Percentiles rank a stretch among this genome's conserved stretches.
These are phyloP conservation scores for Stercorarius parasiticus DNA, from an alignment of 2,113 vertebrate species.

Conservation along the genomic window DNA sequence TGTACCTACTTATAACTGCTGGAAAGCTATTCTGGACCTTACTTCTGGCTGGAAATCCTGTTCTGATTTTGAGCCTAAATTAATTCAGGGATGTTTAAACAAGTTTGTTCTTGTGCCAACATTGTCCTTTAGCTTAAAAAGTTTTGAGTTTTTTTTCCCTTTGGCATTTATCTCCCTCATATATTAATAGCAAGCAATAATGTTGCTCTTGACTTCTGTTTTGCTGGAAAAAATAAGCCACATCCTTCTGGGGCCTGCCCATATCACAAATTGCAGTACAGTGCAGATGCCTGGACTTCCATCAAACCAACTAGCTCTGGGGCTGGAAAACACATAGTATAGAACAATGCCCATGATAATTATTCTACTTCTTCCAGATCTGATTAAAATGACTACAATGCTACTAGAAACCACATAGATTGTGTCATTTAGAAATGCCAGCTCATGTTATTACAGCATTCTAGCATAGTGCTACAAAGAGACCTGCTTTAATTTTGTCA, in stretches of 20 bases:
- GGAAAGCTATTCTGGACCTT: not conserved
- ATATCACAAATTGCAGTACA: not conserved
- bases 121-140: not conserved
- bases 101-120: not conserved
- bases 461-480: not conserved
- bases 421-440: slow-evolving; percentile 13
- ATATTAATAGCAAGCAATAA: not conserved
- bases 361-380: not conserved
- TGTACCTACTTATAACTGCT: not conserved
- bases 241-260: not conserved
- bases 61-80: not conserved
- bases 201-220: not conserved
- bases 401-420: not conserved
- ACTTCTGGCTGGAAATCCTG: not conserved
- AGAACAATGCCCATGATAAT: not conserved
- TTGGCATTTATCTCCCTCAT: not conserved
- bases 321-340: not conserved
- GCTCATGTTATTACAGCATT: not conserved
- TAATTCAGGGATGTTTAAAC: not conserved
- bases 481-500: not conserved
- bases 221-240: not conserved
- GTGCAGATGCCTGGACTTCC: not conserved
- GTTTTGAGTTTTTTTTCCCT: not conserved
- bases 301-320: not conserved
- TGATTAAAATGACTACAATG: not conserved